Percentiles rank a stretch among this genome's conserved stretches.
These are phyloP conservation scores for Orestias chungarensis DNA, from an alignment of 2,797 vertebrate species.

Conservation along the genomic window DNA sequence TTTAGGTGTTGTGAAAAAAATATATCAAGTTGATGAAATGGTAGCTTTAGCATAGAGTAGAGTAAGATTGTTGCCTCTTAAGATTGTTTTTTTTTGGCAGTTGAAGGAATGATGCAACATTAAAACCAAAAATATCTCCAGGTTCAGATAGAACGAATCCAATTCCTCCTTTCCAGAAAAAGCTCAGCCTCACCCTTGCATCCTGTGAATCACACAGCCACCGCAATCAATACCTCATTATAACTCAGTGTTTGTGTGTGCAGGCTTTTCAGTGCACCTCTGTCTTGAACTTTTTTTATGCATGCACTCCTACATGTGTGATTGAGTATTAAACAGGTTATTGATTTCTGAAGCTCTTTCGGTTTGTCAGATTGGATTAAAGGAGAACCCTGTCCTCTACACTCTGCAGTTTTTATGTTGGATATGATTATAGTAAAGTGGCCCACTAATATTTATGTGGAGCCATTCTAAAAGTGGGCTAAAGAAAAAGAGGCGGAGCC, in stretches of 20 bases:
- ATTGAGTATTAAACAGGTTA: background rate
- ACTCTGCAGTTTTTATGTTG: constrained; percentile 8
- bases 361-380: background rate
- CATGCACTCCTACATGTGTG: background rate
- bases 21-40: constrained; percentile 12
- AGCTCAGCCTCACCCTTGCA: constrained; percentile 36
- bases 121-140: constrained; percentile 40
- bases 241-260: constrained; percentile 20
- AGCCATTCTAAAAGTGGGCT: too few relatives aligned
- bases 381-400: constrained; percentile 13
- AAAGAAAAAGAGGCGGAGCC: too few relatives aligned
- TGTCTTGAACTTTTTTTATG: constrained; percentile 9
- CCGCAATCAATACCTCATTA: constrained; percentile 66
- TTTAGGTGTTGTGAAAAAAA: constrained; percentile 10
- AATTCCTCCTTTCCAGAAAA: constrained; percentile 30
- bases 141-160: constrained; percentile 31
- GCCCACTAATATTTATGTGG: too few relatives aligned
- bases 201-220: constrained; percentile 48
- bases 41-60: constrained; percentile 11
- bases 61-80: constrained; percentile 23
- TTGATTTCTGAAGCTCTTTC: background rate
- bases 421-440: constrained; percentile 16
- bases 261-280: background rate
- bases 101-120: constrained; percentile 60
- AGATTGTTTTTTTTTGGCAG: constrained; percentile 32